phyloP scores from a whole-genome alignment of 2,113 vertebrate genomes.

The Zapus hudsonius region DNA sequence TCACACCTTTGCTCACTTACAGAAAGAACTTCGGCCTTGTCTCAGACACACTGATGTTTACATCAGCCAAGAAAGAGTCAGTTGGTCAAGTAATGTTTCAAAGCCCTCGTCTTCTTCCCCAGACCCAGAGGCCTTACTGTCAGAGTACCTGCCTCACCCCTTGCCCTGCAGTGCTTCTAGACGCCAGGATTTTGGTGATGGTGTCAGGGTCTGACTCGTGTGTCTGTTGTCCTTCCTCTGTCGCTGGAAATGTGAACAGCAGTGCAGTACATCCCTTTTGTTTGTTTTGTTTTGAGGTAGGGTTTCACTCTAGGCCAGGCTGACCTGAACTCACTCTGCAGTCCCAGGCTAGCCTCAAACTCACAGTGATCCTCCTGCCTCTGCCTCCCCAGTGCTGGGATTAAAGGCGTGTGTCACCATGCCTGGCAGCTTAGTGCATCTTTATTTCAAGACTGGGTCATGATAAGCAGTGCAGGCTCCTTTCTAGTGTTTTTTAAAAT shows the following conservation, averaged over 20 bases:
- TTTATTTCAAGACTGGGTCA: not conserved
- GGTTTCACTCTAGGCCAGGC: too few relatives aligned
- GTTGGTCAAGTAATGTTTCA: not conserved
- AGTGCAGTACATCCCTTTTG: conserved; percentile 3
- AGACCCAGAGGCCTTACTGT: not conserved
- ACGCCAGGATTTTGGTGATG: not conserved
- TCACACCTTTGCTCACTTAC: not conserved
- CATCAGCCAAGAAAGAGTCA: not conserved
- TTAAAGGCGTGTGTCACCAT: too few relatives aligned
- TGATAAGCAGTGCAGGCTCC: not conserved
- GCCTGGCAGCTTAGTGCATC: not conserved
- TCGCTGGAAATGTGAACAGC: not conserved
- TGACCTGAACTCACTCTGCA: too few relatives aligned
- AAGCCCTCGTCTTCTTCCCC: not conserved
- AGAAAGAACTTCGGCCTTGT: not conserved
- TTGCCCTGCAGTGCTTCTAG: not conserved
- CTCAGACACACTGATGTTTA: conserved; percentile 5
- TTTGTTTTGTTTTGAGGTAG: too few relatives aligned
- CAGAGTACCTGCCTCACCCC: not conserved
- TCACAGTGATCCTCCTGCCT: too few relatives aligned
- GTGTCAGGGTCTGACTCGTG: not conserved
- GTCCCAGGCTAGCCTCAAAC: too few relatives aligned
- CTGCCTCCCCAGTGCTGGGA: too few relatives aligned
- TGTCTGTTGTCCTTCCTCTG: not conserved
- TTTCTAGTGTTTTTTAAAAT: not conserved